Evolutionary conservation across 2,888 invertebrate species (phyloP), one percentile per base, ranked within the genome.

Genomic region (Sarcophaga caerulescens): DNA sequence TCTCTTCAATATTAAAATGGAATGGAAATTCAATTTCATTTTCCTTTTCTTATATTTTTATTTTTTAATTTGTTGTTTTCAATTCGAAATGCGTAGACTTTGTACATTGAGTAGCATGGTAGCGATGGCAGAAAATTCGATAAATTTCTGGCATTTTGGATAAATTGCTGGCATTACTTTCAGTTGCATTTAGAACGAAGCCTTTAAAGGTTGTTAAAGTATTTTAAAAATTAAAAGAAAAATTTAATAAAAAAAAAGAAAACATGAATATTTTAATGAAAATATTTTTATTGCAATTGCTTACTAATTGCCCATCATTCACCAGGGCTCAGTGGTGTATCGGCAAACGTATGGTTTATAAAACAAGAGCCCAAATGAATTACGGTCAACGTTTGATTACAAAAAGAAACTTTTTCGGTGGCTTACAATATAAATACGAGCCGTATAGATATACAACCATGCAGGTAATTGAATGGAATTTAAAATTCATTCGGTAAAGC

Each of bases 401-500:
- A 14, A 75, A 85, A 6, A 68, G 75, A 10, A 79, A 25, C 1
- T 81, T 75, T 63, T 77, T 75, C 17, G 85, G 85, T 17, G 60
- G 35, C 35, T 68, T 85, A 5, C 81, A 68, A 66, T 83, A 82
- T 12, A 77, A 81, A 71, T 85, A 82, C 70, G 79, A 85, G 52
- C 87, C 87, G 12, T 87, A 87, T 73, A 25, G 71, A 8, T 83
- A 81, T 77, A 78, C 85, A 23, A 52, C 74, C 0, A 77, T 60
- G 5, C 78, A 87, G 85, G 87, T 87, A 80, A 85, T n/a, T 70
- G 19, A 12, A 11, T 21, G 25, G 2, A 19, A 11, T 45, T 52
- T 17, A 1, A 14, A 44, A 8, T 2, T 35, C 10, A 8, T 35
- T 35, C 35, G 35, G 8, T 10, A 35, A 35, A 35, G 1, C 6